Base-by-base conservation (phyloP, 2,888 invertebrate species). In the Nemapogon koenigi region DNA sequence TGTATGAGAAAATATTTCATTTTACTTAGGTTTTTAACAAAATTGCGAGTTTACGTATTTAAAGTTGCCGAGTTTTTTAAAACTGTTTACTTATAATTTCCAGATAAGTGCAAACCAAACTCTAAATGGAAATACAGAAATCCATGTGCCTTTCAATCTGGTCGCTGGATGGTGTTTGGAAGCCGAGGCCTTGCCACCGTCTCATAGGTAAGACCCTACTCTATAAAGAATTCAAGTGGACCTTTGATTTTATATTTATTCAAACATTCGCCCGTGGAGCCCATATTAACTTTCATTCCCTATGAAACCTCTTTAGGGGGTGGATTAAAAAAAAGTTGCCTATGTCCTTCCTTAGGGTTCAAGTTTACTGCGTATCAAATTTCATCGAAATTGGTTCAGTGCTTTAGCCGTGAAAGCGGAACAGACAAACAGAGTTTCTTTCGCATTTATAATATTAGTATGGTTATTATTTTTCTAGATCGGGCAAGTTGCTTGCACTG, bases 111-210 rank as follows among this genome's bases (percentile, higher is more conserved):
- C 72, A 42, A 80, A 79, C 45, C 80, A 80, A 50, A 71, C 76
- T 11, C 55, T 78, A 41, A 78, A 73, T 64, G 79, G 76, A 13
- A 78, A 78, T 50, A 76, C 75, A 28, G 79, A 80, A 53, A 79
- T 78, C 41, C 79, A 80, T 39, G 79, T 80, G 30, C 97, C 97
- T 1, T 79, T 95, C 49, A 89, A 91, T 44, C 82, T 95, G 44
- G 89, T 96, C 52, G 86, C 94, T 30, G 93, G 96, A 13, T 97
- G 97, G 97, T 93, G 97, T 60, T 93, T 96, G 65, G 92, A 94
- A 60, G 94, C 94, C 1, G 81, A 94, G 37, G 82, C 85, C n/a
- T 68, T 94, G 47, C 86, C 90, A 31, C 58, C 79, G 8, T 83
- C 85, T 27, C 94, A 87, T 68, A 89, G 76, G 76, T 75, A 84